Evolutionary conservation across 2,888 invertebrate genomes (phyloP).

Genomic region (Selenia dentaria): DNA sequence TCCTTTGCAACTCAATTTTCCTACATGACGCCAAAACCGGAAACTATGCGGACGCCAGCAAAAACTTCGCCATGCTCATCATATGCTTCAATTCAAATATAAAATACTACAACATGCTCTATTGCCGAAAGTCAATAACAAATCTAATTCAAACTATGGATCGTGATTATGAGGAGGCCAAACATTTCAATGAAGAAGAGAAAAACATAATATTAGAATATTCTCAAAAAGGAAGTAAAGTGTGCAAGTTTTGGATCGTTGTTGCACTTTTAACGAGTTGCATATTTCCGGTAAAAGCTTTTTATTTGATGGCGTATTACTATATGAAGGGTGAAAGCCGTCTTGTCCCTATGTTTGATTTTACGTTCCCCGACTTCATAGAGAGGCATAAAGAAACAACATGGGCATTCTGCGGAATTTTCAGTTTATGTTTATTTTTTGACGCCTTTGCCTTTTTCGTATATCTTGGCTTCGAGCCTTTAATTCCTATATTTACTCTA

Average conservation of each 20-base stretch:
- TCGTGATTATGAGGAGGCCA: slow-evolving; percentile 49
- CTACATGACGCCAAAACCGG: slow-evolving; percentile 45
- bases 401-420: slow-evolving; percentile 39
- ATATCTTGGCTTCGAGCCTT: slow-evolving; percentile 63
- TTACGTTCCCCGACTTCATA: slow-evolving; percentile 48
- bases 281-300: slow-evolving; percentile 56
- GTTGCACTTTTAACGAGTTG: slow-evolving; percentile 38
- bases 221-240: slow-evolving; percentile 43
- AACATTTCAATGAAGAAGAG: slow-evolving; percentile 42
- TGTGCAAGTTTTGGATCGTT: slow-evolving; percentile 54
- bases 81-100: slow-evolving; percentile 48
- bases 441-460: slow-evolving; percentile 45
- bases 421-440: slow-evolving; percentile 40
- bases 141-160: slow-evolving; percentile 47
- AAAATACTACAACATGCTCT: slow-evolving; percentile 52
- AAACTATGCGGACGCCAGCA: slow-evolving; percentile 51
- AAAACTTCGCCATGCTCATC: slow-evolving; percentile 52
- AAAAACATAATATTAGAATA: slow-evolving; percentile 46
- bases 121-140: slow-evolving; percentile 41
- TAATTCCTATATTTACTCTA: slow-evolving; percentile 64
- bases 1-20: slow-evolving; percentile 47
- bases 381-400: slow-evolving; percentile 45
- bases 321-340: slow-evolving; percentile 44
- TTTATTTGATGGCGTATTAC: slow-evolving; percentile 48
- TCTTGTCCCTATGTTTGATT: slow-evolving; percentile 54